A percentile compares a stretch with the other conserved stretches of the same genome.
phyloP scores from a whole-genome alignment of 1,140 invertebrate species.

The Stenopsyche tienmushanensis region DNA sequence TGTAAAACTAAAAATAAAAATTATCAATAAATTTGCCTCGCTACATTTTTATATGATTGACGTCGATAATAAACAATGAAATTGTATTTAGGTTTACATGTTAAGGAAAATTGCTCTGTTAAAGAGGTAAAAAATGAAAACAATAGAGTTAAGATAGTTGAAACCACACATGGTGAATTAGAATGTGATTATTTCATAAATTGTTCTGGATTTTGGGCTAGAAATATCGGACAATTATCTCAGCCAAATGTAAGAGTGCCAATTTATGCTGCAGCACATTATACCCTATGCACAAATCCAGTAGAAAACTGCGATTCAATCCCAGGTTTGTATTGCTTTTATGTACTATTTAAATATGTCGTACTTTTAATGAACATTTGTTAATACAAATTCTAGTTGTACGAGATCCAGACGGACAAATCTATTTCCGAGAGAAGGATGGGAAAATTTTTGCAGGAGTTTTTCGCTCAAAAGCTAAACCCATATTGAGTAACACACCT shows the following conservation, averaged over 20 bases:
- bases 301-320: constrained; percentile 69
- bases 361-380: not conserved
- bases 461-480: constrained; percentile 85
- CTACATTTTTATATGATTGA: not conserved
- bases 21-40: not conserved
- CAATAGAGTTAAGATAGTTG: constrained; percentile 68
- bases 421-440: constrained; percentile 82
- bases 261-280: constrained; percentile 90
- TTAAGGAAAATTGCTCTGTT: constrained; percentile 82
- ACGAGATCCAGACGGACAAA: constrained; percentile 84
- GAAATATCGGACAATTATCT: constrained; percentile 77
- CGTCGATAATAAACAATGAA: constrained; percentile 1
- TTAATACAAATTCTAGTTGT: constrained; percentile 62
- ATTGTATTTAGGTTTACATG: constrained; percentile 72
- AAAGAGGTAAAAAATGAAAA: constrained; percentile 67
- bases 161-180: constrained; percentile 75
- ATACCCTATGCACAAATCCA: constrained; percentile 85
- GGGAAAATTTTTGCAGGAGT: constrained; percentile 80
- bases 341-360: constrained; percentile 8
- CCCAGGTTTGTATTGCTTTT: constrained; percentile 59
- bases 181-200: constrained; percentile 91
- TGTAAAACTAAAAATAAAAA: not conserved
- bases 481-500: constrained; percentile 69
- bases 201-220: constrained; percentile 82
- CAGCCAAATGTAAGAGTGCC: constrained; percentile 86